Evolutionary conservation across 2,888 invertebrate species (phyloP).

Genomic region (Gymnoscelis rufifasciata): DNA sequence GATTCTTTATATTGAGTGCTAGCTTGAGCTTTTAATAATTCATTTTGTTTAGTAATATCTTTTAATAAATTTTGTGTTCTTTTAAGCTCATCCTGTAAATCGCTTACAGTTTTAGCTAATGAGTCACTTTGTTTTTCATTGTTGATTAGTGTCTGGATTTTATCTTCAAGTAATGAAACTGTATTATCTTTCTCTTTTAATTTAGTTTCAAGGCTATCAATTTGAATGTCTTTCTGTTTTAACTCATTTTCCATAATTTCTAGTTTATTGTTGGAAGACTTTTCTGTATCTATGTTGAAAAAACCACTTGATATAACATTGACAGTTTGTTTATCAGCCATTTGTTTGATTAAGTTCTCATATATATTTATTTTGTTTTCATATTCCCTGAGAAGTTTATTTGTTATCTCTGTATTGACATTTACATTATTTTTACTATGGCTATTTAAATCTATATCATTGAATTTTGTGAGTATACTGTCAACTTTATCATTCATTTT

Average conservation of each 20-base stretch:
- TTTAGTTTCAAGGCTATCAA: slow-evolving; percentile 34
- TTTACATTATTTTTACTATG: slow-evolving; percentile 26
- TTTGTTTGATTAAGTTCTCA: slow-evolving; percentile 52
- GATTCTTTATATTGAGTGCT: slow-evolving; percentile 24
- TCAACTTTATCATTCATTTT: slow-evolving; percentile 63
- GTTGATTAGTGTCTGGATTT: slow-evolving; percentile 37
- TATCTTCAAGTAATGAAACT: slow-evolving; percentile 38
- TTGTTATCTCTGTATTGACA: slow-evolving; percentile 49
- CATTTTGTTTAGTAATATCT: slow-evolving; percentile 20
- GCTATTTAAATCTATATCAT: slow-evolving; percentile 34
- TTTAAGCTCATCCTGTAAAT: slow-evolving; percentile 34
- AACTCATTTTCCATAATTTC: slow-evolving; percentile 34
- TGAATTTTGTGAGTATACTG: slow-evolving; percentile 47
- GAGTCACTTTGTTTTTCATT: slow-evolving; percentile 27
- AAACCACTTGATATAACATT: not conserved
- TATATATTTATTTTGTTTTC: slow-evolving; percentile 63
- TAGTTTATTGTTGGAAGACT: slow-evolving; percentile 32
- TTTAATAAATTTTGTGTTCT: slow-evolving; percentile 14
- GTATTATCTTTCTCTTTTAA: slow-evolving; percentile 39
- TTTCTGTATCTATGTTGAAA: slow-evolving; percentile 10
- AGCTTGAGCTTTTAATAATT: slow-evolving; percentile 24
- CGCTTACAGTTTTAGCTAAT: slow-evolving; percentile 33
- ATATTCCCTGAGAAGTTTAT: slow-evolving; percentile 62
- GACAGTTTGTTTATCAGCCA: slow-evolving; percentile 25
- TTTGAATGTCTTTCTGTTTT: slow-evolving; percentile 34